Percentiles rank a stretch among this genome's conserved stretches.
phyloP scores from a whole-genome alignment of 2,113 vertebrate species.

The Elgaria multicarinata region DNA sequence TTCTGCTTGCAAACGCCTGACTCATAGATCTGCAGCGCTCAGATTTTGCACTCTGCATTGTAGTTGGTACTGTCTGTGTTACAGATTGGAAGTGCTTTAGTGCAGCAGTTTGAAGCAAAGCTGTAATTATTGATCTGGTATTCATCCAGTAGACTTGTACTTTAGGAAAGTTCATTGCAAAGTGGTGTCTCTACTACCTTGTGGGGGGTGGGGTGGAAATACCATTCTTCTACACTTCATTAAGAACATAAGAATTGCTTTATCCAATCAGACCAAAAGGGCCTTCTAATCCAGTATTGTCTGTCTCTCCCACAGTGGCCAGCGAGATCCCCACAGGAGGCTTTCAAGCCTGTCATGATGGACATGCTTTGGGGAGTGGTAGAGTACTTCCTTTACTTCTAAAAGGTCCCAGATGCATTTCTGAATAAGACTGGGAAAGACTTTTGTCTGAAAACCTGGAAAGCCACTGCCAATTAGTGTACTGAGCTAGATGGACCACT shows the following conservation, averaged over 20 bases:
- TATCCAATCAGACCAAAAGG: background rate
- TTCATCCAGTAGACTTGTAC: background rate
- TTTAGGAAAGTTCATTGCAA: background rate
- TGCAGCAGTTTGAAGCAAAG: background rate
- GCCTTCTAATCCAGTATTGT: background rate
- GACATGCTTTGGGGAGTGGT: background rate
- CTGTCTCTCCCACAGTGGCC: background rate
- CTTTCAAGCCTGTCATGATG: background rate
- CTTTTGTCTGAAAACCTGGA: background rate
- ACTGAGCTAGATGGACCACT: background rate
- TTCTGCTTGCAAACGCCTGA: rapidly evolving
- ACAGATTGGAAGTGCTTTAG: background rate
- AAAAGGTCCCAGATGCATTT: no score
- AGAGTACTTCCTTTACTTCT: no score
- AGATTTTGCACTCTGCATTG: rapidly evolving
- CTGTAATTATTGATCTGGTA: rapidly evolving
- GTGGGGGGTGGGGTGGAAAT: background rate
- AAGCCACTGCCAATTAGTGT: background rate
- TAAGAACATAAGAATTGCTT: background rate
- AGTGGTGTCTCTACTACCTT: background rate
- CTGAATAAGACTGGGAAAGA: background rate
- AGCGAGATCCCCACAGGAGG: background rate
- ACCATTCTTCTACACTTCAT: background rate
- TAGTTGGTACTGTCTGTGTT: rapidly evolving
- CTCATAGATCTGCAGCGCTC: rapidly evolving